Percentiles rank a stretch among this genome's conserved stretches.
Evolutionary conservation across 2,113 vertebrate genomes (phyloP).

Genomic region (Abramis brama): DNA sequence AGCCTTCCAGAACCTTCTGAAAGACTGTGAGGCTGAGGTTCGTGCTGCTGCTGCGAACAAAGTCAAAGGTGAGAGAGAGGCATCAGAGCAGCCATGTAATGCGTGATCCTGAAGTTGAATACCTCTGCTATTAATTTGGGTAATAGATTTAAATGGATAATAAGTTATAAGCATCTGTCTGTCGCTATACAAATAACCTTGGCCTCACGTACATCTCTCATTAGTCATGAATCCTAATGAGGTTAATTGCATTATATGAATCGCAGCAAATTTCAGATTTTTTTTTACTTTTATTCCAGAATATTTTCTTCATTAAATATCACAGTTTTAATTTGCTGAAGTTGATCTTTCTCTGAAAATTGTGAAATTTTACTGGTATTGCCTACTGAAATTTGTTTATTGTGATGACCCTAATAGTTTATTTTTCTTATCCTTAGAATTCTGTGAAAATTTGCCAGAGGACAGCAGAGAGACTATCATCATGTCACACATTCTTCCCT

Average conservation of each 20-base stretch:
- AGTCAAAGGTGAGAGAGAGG: constrained; percentile 81
- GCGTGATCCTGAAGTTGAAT: not conserved
- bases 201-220: not conserved
- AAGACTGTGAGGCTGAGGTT: constrained; percentile 93
- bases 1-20: constrained; percentile 89
- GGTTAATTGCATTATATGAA: not conserved
- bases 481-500: constrained; percentile 89
- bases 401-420: not conserved
- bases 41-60: constrained; percentile 90
- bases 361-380: not conserved
- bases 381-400: not conserved
- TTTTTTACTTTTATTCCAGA: too few species aligned
- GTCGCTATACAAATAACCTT: not conserved
- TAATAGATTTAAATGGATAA: not conserved
- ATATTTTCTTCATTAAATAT: too few species aligned
- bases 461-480: constrained; percentile 88
- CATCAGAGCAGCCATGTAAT: not conserved
- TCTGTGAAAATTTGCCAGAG: constrained; percentile 88
- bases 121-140: not conserved
- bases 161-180: not conserved
- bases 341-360: not conserved
- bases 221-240: not conserved
- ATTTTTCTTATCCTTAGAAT: constrained; percentile 73
- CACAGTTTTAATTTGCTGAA: not conserved
- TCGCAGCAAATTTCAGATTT: not conserved